phyloP scores from a whole-genome alignment of 2,797 vertebrate genomes.

The Synanceia verrucosa region DNA sequence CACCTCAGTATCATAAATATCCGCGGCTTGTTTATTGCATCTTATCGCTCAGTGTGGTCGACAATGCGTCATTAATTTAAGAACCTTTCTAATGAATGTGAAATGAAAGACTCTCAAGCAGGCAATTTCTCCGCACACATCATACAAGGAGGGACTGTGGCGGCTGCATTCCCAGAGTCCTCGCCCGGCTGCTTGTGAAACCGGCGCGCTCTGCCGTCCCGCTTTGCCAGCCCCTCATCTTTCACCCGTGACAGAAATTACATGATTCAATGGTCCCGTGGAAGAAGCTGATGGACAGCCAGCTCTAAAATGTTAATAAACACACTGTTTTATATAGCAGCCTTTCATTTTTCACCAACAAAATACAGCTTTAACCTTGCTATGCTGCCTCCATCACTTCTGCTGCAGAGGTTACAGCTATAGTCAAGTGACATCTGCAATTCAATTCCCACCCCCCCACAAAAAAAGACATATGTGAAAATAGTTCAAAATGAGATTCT shows the following conservation, averaged over 20 bases:
- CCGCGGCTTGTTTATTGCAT: constrained; percentile 69
- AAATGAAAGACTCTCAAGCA: constrained; percentile 68
- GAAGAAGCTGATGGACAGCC: constrained; percentile 66
- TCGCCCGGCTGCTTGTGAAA: constrained; percentile 55
- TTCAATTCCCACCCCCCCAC: constrained; percentile 56
- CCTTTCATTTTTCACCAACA: constrained; percentile 64
- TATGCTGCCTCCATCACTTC: constrained; percentile 5
- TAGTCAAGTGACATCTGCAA: constrained; percentile 73
- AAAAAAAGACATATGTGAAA: constrained; percentile 29
- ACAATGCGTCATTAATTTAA: constrained; percentile 75
- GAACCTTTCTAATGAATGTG: constrained; percentile 73
- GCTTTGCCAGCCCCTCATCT: constrained; percentile 62
- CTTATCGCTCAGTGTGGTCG: constrained; percentile 52
- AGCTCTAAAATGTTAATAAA: constrained; percentile 75
- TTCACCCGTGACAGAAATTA: constrained; percentile 77
- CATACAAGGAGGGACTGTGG: constrained; percentile 21
- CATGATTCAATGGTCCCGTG: constrained; percentile 70
- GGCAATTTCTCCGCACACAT: constrained; percentile 48
- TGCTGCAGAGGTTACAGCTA: constrained; percentile 42
- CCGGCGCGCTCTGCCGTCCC: constrained; percentile 38
- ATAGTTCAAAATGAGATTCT: constrained; percentile 58
- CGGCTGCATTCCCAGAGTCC: constrained; percentile 45
- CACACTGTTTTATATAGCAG: constrained; percentile 59
- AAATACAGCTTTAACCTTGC: constrained; percentile 77
- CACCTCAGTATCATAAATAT: constrained; percentile 58